phyloP scores from a whole-genome alignment of 2,113 vertebrate species.

The Mustelus asterias region DNA sequence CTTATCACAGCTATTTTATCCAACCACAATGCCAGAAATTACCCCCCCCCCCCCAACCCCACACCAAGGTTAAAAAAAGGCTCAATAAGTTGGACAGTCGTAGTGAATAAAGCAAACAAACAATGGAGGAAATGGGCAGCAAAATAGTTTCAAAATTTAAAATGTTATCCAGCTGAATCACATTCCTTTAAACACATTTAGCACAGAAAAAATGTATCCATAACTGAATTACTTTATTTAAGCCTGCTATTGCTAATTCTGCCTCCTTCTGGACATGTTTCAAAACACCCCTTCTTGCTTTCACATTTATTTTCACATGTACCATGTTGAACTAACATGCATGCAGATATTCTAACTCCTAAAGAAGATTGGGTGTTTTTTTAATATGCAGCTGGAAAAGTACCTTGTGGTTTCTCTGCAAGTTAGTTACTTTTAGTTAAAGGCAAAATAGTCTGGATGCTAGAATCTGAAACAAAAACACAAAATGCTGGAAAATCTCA shows the following conservation, averaged over 20 bases:
- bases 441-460: no score
- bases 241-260: not conserved
- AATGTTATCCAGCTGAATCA: not conserved
- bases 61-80: no score
- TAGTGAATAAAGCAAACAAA: constrained; percentile 14
- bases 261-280: not conserved
- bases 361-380: not conserved
- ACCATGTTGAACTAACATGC: not conserved
- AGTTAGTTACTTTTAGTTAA: no score
- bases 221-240: not conserved
- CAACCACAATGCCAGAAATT: not conserved
- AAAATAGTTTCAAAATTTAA: not conserved
- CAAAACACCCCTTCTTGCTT: no score
- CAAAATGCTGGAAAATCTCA: no score
- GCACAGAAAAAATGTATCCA: not conserved
- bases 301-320: not conserved
- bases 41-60: not conserved
- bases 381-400: not conserved
- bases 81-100: no score
- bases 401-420: not conserved
- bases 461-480: no score
- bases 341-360: not conserved
- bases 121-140: not conserved
- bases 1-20: not conserved
- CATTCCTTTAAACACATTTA: not conserved